These are phyloP conservation scores for Watsonalla cultraria DNA, from an alignment of 2,888 invertebrate genomes.

Conservation along the genomic window DNA sequence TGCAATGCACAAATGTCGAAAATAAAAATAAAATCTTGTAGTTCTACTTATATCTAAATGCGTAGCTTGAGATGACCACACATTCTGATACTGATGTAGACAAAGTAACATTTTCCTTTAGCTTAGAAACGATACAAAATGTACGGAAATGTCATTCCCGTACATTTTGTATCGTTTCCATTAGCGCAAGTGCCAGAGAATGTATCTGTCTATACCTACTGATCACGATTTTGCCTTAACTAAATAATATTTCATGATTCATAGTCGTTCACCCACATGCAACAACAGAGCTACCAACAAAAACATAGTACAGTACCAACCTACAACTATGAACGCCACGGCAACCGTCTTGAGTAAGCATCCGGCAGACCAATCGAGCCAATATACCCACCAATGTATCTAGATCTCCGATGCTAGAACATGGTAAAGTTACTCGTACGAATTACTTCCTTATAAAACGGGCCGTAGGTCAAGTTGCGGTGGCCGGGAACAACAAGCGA, in stretches of 20 bases:
- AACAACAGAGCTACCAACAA: slow-evolving; percentile 16
- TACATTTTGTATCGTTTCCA: too few relatives aligned
- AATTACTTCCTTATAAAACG: slow-evolving; percentile 17
- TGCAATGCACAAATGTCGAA: too few relatives aligned
- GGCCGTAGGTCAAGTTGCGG: slow-evolving; percentile 34
- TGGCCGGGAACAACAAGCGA: slow-evolving; percentile 50
- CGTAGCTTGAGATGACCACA: too few relatives aligned
- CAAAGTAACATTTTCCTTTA: too few relatives aligned
- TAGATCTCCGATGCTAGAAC: slow-evolving; percentile 33
- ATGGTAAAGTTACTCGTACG: slow-evolving; percentile 18
- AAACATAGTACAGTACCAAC: slow-evolving; percentile 17
- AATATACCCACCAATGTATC: slow-evolving; percentile 56
- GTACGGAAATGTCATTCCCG: too few relatives aligned
- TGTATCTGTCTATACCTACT: too few relatives aligned
- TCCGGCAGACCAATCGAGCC: slow-evolving; percentile 71
- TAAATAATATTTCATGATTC: slow-evolving; percentile 6
- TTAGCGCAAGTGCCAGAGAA: too few relatives aligned
- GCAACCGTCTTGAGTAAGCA: slow-evolving; percentile 68
- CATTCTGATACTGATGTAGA: too few relatives aligned
- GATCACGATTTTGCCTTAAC: too few relatives aligned
- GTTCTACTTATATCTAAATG: too few relatives aligned
- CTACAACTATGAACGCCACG: slow-evolving; percentile 25
- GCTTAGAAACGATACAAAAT: too few relatives aligned
- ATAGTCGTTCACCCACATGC: slow-evolving; percentile 10
- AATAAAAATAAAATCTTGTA: too few relatives aligned